A percentile compares a stretch with the other conserved stretches of the same genome.
phyloP scores from a whole-genome alignment of 2,888 invertebrate species.

The Lutraria lutraria region DNA sequence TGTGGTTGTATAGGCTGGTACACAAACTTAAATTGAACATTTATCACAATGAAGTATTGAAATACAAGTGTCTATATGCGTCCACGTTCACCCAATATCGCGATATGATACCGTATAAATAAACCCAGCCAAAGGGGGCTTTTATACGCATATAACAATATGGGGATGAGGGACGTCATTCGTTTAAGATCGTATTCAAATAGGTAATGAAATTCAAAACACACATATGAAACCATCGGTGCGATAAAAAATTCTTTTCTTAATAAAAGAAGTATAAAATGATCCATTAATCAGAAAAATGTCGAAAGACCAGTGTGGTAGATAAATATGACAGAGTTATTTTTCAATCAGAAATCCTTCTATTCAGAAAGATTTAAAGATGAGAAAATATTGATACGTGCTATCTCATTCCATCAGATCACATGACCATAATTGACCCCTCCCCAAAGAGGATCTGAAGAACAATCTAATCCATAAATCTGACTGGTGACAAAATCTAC shows the following conservation, averaged over 20 bases:
- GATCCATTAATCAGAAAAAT: slow-evolving; percentile 33
- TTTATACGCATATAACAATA: slow-evolving; percentile 39
- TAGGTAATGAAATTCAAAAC: slow-evolving; percentile 44
- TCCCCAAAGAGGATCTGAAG: slow-evolving; percentile 31
- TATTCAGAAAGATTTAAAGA: slow-evolving; percentile 18
- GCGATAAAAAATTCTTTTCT: slow-evolving; percentile 41
- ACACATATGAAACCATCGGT: slow-evolving; percentile 35
- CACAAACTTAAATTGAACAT: slow-evolving; percentile 56
- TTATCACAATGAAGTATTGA: slow-evolving; percentile 48
- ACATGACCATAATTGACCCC: slow-evolving; percentile 38
- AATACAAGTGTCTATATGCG: slow-evolving; percentile 43
- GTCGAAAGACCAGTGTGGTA: neutral
- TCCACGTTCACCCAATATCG: slow-evolving; percentile 38
- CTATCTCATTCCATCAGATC: slow-evolving; percentile 29
- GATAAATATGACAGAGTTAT: slow-evolving; percentile 45
- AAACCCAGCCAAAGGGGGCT: slow-evolving; percentile 27
- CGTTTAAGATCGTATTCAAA: slow-evolving; percentile 24
- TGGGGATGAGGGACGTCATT: slow-evolving; percentile 17
- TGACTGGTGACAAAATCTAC: slow-evolving; percentile 24
- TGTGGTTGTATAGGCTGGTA: slow-evolving; percentile 29
- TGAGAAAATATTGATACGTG: slow-evolving; percentile 42
- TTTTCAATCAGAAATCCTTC: slow-evolving; percentile 52
- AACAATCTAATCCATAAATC: slow-evolving; percentile 29
- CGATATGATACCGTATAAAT: slow-evolving; percentile 45
- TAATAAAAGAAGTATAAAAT: slow-evolving; percentile 29